Evolutionary conservation across 2,888 invertebrate genomes (phyloP).

Genomic region (Subacronicta megacephala): DNA sequence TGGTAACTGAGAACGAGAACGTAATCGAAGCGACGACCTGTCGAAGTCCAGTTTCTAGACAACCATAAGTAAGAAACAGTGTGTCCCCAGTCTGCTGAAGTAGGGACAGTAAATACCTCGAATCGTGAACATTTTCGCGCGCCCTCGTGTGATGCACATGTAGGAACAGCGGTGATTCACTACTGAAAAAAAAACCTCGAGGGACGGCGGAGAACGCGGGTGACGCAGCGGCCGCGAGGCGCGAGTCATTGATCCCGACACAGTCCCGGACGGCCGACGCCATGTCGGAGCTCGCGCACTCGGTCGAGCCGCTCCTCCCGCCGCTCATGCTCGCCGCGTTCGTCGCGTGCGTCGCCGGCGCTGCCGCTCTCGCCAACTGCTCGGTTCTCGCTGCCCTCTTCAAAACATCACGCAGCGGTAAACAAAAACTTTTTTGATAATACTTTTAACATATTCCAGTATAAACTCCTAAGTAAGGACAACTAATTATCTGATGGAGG

Average conservation of each 20-base stretch:
- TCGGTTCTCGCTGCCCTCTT: conserved; percentile 80
- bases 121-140: conserved; percentile 61
- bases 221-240: conserved; percentile 81
- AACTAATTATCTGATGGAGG: neutral
- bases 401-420: conserved; percentile 86
- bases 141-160: conserved; percentile 79
- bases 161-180: conserved; percentile 80
- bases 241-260: conserved; percentile 87
- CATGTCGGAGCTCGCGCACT: conserved; percentile 75
- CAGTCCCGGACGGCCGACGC: conserved; percentile 83
- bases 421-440: conserved; percentile 44
- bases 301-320: conserved; percentile 74
- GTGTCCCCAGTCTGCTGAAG: conserved; percentile 24
- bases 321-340: conserved; percentile 75
- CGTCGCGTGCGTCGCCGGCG: conserved; percentile 81
- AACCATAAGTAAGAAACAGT: conserved; percentile 43
- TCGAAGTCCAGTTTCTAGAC: conserved; percentile 22
- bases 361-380: conserved; percentile 82
- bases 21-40: conserved; percentile 18
- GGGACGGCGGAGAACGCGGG: conserved; percentile 80
- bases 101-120: conserved; percentile 56
- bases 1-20: conserved; percentile 38
- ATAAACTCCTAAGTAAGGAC: neutral
- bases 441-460: conserved; percentile 7
- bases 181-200: conserved; percentile 77